Conservation (phyloP, 2,113 vertebrate genomes). For the Eurypyga helias region DNA sequence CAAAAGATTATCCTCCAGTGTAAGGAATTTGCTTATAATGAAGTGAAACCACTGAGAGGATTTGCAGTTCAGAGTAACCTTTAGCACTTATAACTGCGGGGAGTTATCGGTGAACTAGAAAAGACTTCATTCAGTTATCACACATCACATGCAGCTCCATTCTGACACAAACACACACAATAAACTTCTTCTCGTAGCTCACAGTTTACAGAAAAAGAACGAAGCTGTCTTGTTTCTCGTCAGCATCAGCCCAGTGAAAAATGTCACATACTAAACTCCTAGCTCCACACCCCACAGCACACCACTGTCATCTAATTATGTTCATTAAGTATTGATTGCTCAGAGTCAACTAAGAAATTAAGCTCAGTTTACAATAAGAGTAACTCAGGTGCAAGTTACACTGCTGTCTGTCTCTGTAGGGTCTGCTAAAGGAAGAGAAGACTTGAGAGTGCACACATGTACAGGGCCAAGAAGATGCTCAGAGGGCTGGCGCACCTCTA, state of each 20-base stretch:
- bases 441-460: not conserved
- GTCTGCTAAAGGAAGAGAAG: not conserved
- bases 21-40: not conserved
- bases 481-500: no score
- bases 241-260: not conserved
- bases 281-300: not conserved
- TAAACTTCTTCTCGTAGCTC: not conserved
- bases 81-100: not conserved
- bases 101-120: not conserved
- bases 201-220: not conserved
- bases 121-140: not conserved
- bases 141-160: not conserved
- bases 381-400: not conserved
- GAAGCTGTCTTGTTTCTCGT: not conserved
- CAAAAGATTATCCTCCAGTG: not conserved
- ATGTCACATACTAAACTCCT: not conserved
- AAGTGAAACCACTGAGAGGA: not conserved
- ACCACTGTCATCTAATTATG: not conserved
- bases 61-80: not conserved
- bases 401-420: not conserved
- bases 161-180: not conserved
- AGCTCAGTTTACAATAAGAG: not conserved
- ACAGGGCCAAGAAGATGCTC: no score
- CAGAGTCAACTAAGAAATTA: not conserved
- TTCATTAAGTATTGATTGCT: not conserved